Evolutionary conservation across 2,113 vertebrate species (phyloP), one percentile per base, ranked within the genome.

Genomic region (Thomomys bottae): DNA sequence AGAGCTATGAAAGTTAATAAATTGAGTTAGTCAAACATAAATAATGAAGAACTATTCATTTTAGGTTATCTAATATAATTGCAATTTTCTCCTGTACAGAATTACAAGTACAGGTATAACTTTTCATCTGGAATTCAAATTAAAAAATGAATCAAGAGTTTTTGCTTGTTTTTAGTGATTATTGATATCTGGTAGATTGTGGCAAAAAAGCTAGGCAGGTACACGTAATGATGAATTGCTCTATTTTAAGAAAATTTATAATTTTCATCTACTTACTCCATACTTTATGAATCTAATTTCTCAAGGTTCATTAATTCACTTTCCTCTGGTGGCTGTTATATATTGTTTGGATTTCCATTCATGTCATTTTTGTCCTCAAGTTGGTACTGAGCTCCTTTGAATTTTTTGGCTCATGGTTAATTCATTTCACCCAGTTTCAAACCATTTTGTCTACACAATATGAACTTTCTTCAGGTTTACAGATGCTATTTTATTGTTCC

Each of bases 231-330:
- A 92, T 91, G 42, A 83, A 94, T 90, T 83, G 68, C 64, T 96
- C 93, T 90, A 49, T 40, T 89, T 93, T 84, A 88, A 96, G 71
- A 75, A 94, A 94, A 90, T 88, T 93, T 95, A 57, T 87, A 87
- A 73, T 95, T 94, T 95, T 90, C 83, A 84, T 82, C 73, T 70
- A 36, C 64, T 93, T 90, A 80, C 61, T 64, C 40, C 34, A 78
- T 1, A 67, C 6, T 73, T 94, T 66, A 90, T 15, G 23, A 90
- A 68, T 49, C 63, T 87, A 68, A 92, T 77, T 92, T 94, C 91
- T 93, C 84, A 95, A 40, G 84, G 77, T 89, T 87, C 88, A 87
- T 95, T 92, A 95, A 90, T 92, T 91, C 42, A 67, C 78, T 92
- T 91, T 95, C 76, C 72, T 66, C 72, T 49, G 59, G 82, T 82